Base-by-base conservation (phyloP, 2,797 vertebrate species). In the Zenarchopterus dispar region DNA sequence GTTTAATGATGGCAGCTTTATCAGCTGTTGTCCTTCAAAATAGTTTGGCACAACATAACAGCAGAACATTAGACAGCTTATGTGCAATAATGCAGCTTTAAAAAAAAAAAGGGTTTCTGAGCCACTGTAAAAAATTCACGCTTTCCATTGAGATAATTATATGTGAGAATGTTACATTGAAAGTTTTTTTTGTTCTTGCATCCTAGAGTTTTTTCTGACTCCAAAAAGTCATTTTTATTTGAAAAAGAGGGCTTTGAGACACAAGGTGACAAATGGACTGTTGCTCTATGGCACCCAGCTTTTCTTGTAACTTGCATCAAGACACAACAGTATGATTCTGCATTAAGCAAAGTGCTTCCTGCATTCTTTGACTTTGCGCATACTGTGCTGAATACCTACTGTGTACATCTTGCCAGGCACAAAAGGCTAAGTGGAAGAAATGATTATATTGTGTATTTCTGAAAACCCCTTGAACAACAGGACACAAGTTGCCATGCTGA, bases 291-390 rank as follows among this genome's bases (percentile, higher is more conserved):
- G 41, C 21, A 55, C n/a, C 33, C 43, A 16, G 22, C 6, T 26
- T 45, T 36, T 46, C 16, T 46, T 28, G n/a, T 17, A 18, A 21
- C 42, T 24, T 45, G 13, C 18, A 11, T 21, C 33, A 47, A 44
- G 43, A 11, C 16, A 3, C 50, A 54, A 39, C 11, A 36, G 33
- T 33, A 54, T 63, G 28, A 54, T 26, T 28, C 51, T 42, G 18
- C 53, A 42, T 41, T 2, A 17, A 47, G 52, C 8, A 64, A 48
- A 48, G 46, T 48, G 44, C 44, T 15, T 15, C 33, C 21, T 28
- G 11, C 48, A 39, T 52, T 55, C 62, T 55, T 9, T n/a, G 61
- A 54, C 43, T 51, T 51, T 51, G 36, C 23, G 31, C 18, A 43
- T 28, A 42, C 36, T 63, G 52, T 33, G 13, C 43, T 19, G 21